Conservation (phyloP, 2,113 vertebrate genomes). For the Uria lomvia region DNA sequence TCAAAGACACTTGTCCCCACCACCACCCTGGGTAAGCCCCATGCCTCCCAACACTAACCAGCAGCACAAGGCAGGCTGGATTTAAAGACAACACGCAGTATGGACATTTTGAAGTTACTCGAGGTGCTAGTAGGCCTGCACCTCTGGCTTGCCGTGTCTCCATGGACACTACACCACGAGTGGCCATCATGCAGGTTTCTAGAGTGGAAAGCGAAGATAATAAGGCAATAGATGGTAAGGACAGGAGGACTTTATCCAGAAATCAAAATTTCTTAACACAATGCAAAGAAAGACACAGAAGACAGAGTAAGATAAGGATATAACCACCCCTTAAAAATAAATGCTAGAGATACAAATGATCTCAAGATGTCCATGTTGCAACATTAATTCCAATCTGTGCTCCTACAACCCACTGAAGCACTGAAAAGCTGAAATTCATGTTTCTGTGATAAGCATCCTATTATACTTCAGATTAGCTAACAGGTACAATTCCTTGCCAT, state of each 20-base stretch:
- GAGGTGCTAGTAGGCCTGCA: accelerated
- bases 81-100: neutral
- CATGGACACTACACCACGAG: accelerated
- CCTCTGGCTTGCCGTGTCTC: accelerated
- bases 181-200: neutral
- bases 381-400: neutral
- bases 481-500: neutral
- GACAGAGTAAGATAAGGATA: neutral
- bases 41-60: neutral
- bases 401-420: neutral
- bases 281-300: neutral
- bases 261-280: neutral
- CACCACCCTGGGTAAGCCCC: neutral
- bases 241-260: neutral
- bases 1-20: accelerated
- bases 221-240: neutral
- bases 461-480: neutral
- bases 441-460: neutral
- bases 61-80: neutral
- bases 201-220: neutral
- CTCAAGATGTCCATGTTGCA: neutral
- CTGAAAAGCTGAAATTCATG: neutral
- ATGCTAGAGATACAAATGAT: neutral
- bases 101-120: neutral
- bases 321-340: neutral